Evolutionary conservation across 2,113 vertebrate genomes (phyloP).

Genomic region (Psittacula cyanocephala): DNA sequence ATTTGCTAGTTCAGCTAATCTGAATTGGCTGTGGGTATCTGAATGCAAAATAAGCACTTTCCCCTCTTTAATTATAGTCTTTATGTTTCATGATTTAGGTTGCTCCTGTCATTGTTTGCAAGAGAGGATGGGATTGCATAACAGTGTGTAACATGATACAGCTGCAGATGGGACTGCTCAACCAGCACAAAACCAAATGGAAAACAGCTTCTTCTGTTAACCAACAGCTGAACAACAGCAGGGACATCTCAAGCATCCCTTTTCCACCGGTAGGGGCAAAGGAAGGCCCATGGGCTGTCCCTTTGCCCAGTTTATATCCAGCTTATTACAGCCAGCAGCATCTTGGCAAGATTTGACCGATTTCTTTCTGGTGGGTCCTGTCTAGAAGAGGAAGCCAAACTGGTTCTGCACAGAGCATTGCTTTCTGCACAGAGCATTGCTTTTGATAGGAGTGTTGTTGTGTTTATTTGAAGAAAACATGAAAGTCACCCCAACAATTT

Average conservation of each 20-base stretch:
- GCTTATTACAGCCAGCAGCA: neutral
- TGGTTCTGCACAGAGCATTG: neutral
- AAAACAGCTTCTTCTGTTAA: slow-evolving; percentile 42
- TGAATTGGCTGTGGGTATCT: slow-evolving; percentile 6
- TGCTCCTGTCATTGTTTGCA: slow-evolving; percentile 39
- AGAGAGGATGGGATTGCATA: slow-evolving; percentile 9
- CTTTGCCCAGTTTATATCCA: neutral
- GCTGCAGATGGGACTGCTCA: neutral
- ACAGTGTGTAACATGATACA: neutral
- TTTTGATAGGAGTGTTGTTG: neutral
- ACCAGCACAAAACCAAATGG: slow-evolving; percentile 4
- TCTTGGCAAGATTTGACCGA: neutral
- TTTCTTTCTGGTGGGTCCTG: neutral
- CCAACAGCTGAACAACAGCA: slow-evolving; percentile 47
- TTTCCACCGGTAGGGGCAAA: neutral
- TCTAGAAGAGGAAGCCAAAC: neutral
- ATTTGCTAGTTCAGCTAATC: slow-evolving; percentile 59
- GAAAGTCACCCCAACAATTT: neutral
- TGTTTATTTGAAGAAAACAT: neutral
- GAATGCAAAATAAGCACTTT: slow-evolving; percentile 41
- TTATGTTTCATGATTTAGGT: slow-evolving; percentile 26
- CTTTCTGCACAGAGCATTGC: neutral
- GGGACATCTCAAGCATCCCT: slow-evolving; percentile 9
- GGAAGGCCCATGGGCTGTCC: neutral
- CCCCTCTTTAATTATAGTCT: slow-evolving; percentile 27